Percentiles rank a stretch among this genome's conserved stretches.
These are phyloP conservation scores for Yponomeuta malinellus DNA, from an alignment of 2,888 invertebrate species.

Conservation along the genomic window DNA sequence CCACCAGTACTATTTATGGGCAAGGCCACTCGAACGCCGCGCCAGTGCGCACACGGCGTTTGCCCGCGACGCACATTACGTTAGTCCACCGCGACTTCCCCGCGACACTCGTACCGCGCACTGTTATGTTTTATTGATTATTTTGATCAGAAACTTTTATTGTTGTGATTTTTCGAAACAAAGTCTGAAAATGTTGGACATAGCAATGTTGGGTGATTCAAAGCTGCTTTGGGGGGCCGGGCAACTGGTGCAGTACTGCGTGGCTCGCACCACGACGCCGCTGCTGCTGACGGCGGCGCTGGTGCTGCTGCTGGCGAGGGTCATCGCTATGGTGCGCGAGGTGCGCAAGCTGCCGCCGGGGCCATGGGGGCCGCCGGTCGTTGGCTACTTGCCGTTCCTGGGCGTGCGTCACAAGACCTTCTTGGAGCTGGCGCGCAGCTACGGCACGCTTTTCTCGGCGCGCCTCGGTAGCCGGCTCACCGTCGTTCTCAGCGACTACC, in stretches of 20 bases:
- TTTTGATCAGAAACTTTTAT: conserved; percentile 1
- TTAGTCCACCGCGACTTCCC: conserved; percentile 39
- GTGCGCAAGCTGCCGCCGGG: conserved; percentile 84
- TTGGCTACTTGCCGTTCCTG: conserved; percentile 89
- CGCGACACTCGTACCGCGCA: conserved; percentile 53
- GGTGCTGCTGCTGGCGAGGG: conserved; percentile 63
- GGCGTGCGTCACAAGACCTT: conserved; percentile 87
- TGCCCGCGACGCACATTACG: conserved; percentile 60
- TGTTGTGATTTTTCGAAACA: conserved; percentile 5
- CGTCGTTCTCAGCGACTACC: conserved; percentile 91
- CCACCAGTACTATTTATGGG: conserved; percentile 68
- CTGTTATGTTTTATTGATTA: conserved; percentile 43
- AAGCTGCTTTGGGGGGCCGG: conserved; percentile 74
- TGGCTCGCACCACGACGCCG: conserved; percentile 49
- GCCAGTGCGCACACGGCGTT: conserved; percentile 70
- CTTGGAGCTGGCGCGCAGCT: conserved; percentile 83
- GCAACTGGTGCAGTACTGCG: conserved; percentile 65
- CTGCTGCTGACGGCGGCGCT: conserved; percentile 66
- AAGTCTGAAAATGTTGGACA: neutral
- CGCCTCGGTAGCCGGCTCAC: conserved; percentile 88
- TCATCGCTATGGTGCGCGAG: conserved; percentile 63
- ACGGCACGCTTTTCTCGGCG: conserved; percentile 88
- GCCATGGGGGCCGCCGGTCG: conserved; percentile 89
- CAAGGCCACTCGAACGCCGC: conserved; percentile 70
- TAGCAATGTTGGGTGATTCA: conserved; percentile 52